Conservation (phyloP, 2,797 vertebrate species). For the Xiphophorus birchmanni region DNA sequence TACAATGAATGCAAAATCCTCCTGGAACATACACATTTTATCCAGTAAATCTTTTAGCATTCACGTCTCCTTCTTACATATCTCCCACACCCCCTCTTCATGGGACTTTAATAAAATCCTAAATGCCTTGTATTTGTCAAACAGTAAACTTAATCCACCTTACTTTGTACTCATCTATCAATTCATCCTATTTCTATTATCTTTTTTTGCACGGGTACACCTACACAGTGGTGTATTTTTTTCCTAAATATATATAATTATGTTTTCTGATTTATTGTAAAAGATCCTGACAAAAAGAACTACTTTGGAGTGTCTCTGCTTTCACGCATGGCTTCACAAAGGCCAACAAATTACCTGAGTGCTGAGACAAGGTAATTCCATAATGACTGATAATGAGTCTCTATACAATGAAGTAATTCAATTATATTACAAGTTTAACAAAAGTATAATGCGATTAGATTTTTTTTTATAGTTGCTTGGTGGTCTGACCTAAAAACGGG, state of each 20-base stretch:
- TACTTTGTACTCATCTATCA: slow-evolving; percentile 37
- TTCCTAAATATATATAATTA: slow-evolving; percentile 11
- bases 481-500: background rate
- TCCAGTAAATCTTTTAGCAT: slow-evolving; percentile 12
- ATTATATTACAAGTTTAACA: slow-evolving; percentile 30
- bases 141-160: slow-evolving; percentile 37
- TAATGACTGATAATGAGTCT: slow-evolving; percentile 45
- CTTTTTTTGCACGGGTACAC: slow-evolving; percentile 32
- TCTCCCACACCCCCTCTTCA: slow-evolving; percentile 22
- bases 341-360: slow-evolving; percentile 27
- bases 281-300: slow-evolving; percentile 33
- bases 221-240: slow-evolving; percentile 37
- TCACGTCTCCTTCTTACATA: slow-evolving; percentile 2
- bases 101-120: slow-evolving; percentile 2
- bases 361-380: slow-evolving; percentile 36
- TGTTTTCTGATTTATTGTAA: slow-evolving; percentile 39
- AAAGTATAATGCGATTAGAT: slow-evolving; percentile 12
- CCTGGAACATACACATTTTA: background rate
- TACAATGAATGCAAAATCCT: slow-evolving; percentile 5
- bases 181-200: slow-evolving; percentile 46
- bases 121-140: slow-evolving; percentile 6
- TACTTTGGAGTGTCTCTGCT: background rate
- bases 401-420: slow-evolving; percentile 28
- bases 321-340: slow-evolving; percentile 28
- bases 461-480: slow-evolving; percentile 24